Base-by-base conservation (phyloP, 53 echinoderm and acorn worm genomes). In the Temnopleurus reevesii region DNA sequence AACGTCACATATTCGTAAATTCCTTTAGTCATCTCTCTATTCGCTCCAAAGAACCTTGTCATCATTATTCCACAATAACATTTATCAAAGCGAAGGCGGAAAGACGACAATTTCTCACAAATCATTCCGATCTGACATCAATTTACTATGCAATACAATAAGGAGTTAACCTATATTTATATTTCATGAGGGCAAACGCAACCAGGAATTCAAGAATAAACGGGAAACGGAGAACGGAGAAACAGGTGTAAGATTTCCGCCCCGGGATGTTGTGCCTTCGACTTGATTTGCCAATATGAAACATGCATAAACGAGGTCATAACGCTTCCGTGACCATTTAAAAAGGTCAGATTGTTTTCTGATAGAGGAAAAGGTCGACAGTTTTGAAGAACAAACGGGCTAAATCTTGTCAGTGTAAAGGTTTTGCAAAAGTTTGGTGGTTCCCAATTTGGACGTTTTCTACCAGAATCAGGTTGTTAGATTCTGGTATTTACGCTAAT, bases 211-310 rank as follows among this genome's bases (percentile, higher is more conserved):
- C 17, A 17, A n/a, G 13, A 71, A 71, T 10, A 17, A 36, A 71
- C 41, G n/a, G 71, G 38, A 71, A 71, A 71, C 41, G 71, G 5
- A 18, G 41, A 5, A 38, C n/a, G 36, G n/a, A 71, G 12, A 21
- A 71, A 71, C 71, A 71, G 71, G 71, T 71, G 71, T 71, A 71
- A 21, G 71, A 41, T 71, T 71, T 71, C 71, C 71, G 71, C 71
- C 41, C 9, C 12, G 71, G 71, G 71, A 71, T n/a, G 41, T 12
- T 2, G 23, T 5, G 41, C 5, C 41, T 71, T 71, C 18, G 71
- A 41, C 71, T 71, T 41, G 71, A 43, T 23, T 71, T 36, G 41
- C 38, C 71, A 71, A 71, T 71, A 71, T 71, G 71, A 71, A 71
- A 21, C 71, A 71, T 71, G 71, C 71, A 71, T 43, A 71, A 71